Conservation (phyloP, 1,140 invertebrate genomes). For the Drosophila paulistorum region DNA sequence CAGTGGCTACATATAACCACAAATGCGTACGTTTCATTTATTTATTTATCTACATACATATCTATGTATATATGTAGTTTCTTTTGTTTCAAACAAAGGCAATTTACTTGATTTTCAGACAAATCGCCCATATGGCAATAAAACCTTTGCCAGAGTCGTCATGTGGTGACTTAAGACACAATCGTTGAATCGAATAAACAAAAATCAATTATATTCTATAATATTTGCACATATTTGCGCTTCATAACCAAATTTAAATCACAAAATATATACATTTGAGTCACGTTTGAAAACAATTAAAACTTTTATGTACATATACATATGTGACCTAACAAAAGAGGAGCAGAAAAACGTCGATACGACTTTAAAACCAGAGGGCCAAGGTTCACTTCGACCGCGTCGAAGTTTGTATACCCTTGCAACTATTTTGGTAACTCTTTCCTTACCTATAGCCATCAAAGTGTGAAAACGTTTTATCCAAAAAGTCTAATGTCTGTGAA, state of each 20-base stretch:
- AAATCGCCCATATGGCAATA: not conserved
- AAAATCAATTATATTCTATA: not conserved
- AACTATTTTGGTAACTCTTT: too few species aligned
- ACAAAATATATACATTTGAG: not conserved
- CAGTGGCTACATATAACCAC: not conserved
- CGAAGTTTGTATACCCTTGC: too few species aligned
- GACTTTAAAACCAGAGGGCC: too few species aligned
- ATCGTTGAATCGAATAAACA: not conserved
- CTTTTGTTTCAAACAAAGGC: constrained; percentile 9
- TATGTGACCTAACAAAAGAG: too few species aligned
- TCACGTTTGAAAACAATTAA: not conserved
- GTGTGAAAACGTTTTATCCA: too few species aligned
- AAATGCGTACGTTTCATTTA: constrained; percentile 3
- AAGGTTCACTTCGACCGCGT: too few species aligned
- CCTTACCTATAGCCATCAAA: too few species aligned
- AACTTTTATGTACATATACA: not conserved
- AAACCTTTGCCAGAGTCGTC: not conserved
- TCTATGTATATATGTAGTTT: not conserved
- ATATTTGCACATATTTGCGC: not conserved
- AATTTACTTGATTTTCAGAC: constrained; percentile 1
- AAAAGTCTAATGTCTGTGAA: too few species aligned
- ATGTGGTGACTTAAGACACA: constrained; percentile 1
- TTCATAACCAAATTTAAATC: not conserved
- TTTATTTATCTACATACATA: not conserved
- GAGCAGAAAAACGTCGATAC: too few species aligned